Base-by-base conservation (phyloP, 2,888 invertebrate genomes). In the Leptopilina syphax region DNA sequence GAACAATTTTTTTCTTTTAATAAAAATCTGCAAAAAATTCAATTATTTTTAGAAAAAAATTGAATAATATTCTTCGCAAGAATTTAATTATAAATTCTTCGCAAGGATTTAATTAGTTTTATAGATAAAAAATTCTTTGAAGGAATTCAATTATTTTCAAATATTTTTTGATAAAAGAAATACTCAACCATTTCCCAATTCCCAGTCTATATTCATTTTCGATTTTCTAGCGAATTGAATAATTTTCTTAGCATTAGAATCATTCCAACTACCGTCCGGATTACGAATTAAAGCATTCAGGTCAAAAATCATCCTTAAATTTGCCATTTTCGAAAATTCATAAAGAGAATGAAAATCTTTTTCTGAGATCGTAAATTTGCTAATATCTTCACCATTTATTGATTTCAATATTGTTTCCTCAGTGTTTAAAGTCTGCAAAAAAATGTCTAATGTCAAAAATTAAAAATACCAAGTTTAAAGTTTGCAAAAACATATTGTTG, bases 221-320 rank as follows among this genome's bases (percentile, higher is more conserved):
- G 94, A 93, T 4, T 91, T 87, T 83, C 93, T 93, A 0, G 95
- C 95, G 90, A 95, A 96, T 24, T 93, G 89, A 76, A 97, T 92
- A 34, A 96, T 91, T 76, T 94, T 91, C 82, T 92, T 92, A 7
- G 96, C 95, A 92, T 96, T 96, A 41, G 92, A 91, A 47, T 93
- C 92, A 90, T 95, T 93, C 96, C 96, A 97, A 4, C 91, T 87
- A 47, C 93, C 93, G 81, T 93, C 92, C 13, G 87, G 83, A 80
- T 93, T 92, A 81, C 96, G 93, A 12, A 94, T 90, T 65, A 96
- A 92, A 18, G 94, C 93, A 92, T 96, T 96, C 13, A 96, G 92
- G 88, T 95, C 95, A 90, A 96, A 96, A 77, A 96, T 91, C 83
- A 96, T 92, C 84, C 93, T 93, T 76, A 95, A 89, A 13, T 94